phyloP scores from a whole-genome alignment of 1,140 invertebrate genomes.

The Dinothrombium tinctorium region DNA sequence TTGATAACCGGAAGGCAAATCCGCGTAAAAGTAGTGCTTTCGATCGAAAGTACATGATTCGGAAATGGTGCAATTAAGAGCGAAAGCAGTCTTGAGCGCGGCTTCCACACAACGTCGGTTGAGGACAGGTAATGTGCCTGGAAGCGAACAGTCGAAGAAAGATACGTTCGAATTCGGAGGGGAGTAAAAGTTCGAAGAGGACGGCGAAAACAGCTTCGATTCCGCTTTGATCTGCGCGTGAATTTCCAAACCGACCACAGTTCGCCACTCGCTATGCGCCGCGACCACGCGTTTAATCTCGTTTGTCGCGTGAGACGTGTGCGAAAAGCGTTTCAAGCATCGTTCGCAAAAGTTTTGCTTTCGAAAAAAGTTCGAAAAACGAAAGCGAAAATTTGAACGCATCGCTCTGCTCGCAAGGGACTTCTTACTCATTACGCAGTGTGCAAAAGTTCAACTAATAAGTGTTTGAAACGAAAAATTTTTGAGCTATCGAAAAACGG shows the following conservation, averaged over 20 bases:
- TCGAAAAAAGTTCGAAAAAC: no score
- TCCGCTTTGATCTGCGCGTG: conserved; percentile 2
- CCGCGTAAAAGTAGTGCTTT: conserved; percentile 97
- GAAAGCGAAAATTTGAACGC: no score
- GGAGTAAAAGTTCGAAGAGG: neutral
- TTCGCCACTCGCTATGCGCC: no score
- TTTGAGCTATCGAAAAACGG: no score
- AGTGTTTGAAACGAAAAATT: no score
- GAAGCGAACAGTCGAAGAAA: conserved; percentile 19
- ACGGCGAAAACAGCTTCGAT: conserved; percentile 1
- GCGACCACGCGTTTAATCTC: no score
- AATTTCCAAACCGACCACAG: neutral
- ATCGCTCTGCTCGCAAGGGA: no score
- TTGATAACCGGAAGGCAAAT: conserved; percentile 92
- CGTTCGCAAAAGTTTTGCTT: no score
- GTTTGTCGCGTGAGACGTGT: no score
- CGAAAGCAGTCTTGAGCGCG: conserved; percentile 55
- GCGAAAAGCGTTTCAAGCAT: no score
- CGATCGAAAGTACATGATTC: conserved; percentile 70
- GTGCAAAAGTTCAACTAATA: no score
- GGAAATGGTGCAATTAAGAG: conserved; percentile 55
- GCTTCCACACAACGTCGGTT: conserved; percentile 72
- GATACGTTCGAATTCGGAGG: neutral
- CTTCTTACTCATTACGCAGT: no score
- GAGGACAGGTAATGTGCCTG: conserved; percentile 67